Conservation (phyloP, 2,888 invertebrate species). For the Chouioia cunea region DNA sequence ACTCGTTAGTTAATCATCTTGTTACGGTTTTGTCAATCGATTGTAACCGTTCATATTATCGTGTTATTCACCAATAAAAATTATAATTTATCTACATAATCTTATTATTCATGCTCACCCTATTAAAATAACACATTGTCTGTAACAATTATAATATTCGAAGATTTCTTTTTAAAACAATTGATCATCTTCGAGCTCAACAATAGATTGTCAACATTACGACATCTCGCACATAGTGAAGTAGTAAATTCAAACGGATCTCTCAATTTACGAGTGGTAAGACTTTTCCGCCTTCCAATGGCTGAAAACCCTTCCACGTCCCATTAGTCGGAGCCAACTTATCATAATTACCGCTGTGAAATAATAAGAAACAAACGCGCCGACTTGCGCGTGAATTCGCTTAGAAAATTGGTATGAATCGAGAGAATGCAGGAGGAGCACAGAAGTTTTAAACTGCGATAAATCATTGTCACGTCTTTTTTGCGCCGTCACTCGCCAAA, state of each 20-base stretch:
- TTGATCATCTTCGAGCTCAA: too few species aligned
- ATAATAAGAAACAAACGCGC: conserved; percentile 44
- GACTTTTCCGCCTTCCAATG: not conserved
- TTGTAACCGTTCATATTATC: too few species aligned
- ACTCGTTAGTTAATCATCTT: too few species aligned
- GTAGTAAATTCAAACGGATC: conserved; percentile 29
- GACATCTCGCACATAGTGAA: too few species aligned
- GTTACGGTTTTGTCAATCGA: too few species aligned
- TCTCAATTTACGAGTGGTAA: conserved; percentile 21
- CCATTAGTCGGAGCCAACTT: conserved; percentile 38
- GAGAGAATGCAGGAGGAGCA: conserved; percentile 44
- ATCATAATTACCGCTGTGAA: conserved; percentile 41
- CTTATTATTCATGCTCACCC: too few species aligned
- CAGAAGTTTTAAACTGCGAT: conserved; percentile 55
- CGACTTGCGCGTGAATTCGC: conserved; percentile 21
- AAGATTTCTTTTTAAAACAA: too few species aligned
- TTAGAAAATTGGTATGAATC: conserved; percentile 43
- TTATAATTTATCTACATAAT: too few species aligned
- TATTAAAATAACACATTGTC: too few species aligned
- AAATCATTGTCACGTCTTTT: conserved; percentile 53
- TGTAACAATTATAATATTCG: too few species aligned
- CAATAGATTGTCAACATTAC: too few species aligned
- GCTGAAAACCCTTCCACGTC: conserved; percentile 28
- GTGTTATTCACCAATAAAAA: too few species aligned
- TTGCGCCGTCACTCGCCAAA: not conserved